These are phyloP conservation scores for Drosophila ercepeae DNA, from an alignment of 1,140 invertebrate species.

Conservation along the genomic window DNA sequence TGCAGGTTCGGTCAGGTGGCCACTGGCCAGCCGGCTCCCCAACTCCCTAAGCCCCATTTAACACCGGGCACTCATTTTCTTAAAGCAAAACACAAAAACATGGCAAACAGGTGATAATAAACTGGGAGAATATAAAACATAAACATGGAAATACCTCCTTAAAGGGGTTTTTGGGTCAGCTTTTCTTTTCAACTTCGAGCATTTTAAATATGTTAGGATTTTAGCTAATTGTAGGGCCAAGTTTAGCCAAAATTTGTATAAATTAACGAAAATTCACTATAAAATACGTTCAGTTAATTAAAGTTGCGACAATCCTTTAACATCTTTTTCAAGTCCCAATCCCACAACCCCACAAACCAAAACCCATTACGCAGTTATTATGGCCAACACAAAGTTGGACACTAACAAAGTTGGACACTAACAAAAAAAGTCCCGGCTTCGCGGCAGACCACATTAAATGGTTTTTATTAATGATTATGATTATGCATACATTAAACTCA, in stretches of 20 bases:
- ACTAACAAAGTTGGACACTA: too few relatives aligned
- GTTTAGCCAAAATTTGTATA: neutral
- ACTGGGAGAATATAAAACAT: neutral
- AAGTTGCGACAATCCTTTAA: constrained; percentile 3
- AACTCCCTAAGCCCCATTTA: constrained; percentile 30
- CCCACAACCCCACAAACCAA: neutral
- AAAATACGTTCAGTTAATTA: neutral
- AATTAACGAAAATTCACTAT: neutral
- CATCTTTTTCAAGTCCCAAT: neutral
- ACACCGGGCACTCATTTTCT: constrained; percentile 55
- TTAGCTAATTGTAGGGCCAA: too few relatives aligned
- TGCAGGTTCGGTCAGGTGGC: constrained; percentile 3
- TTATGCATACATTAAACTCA: constrained; percentile 60
- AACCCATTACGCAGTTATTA: constrained; percentile 12
- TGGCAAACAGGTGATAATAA: constrained; percentile 21
- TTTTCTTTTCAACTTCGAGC: neutral
- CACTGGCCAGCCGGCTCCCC: neutral
- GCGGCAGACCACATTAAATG: constrained; percentile 63
- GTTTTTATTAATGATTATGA: constrained; percentile 75
- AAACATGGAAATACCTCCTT: neutral
- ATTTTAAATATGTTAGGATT: too few relatives aligned
- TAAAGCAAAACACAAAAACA: constrained; percentile 43
- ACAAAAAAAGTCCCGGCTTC: constrained; percentile 31
- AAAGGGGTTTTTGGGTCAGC: neutral
- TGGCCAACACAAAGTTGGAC: constrained; percentile 1